Percentiles rank a stretch among this genome's conserved stretches.
phyloP scores from a whole-genome alignment of 2,113 vertebrate species.

The Salvelinus alpinus region DNA sequence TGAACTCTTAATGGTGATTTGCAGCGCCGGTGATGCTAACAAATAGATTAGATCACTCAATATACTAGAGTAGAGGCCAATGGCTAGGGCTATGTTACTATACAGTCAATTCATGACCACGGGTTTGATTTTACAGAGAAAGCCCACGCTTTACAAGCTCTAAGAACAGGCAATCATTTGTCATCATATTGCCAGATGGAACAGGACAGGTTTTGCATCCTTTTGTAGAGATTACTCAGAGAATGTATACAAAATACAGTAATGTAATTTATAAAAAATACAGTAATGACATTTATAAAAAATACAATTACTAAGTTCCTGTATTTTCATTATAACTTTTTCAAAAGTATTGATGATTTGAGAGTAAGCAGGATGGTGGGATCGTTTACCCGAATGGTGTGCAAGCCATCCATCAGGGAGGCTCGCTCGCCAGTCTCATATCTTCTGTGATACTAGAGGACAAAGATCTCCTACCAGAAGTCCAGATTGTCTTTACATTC shows the following conservation, averaged over 20 bases:
- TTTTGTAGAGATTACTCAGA: not conserved
- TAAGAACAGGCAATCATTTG: slow-evolving; percentile 2
- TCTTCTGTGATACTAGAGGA: slow-evolving; percentile 61
- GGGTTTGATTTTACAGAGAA: slow-evolving; percentile 2
- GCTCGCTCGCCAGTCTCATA: slow-evolving; percentile 56
- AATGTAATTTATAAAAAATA: too few relatives aligned
- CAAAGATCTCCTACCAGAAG: not conserved
- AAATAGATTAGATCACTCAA: not conserved
- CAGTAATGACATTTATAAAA: too few relatives aligned
- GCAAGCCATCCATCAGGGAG: slow-evolving; percentile 41
- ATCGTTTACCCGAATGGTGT: slow-evolving; percentile 1
- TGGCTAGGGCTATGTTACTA: not conserved
- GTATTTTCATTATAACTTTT: not conserved
- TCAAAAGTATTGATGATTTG: not conserved
- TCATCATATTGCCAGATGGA: slow-evolving; percentile 20
- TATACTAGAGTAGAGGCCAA: not conserved
- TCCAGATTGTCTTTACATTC: slow-evolving; percentile 60
- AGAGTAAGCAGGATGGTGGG: not conserved
- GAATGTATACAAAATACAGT: not conserved
- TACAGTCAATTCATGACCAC: not conserved
- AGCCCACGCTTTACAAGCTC: not conserved
- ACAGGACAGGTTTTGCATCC: slow-evolving; percentile 18
- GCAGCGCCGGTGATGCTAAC: not conserved
- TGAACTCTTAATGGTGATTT: not conserved
- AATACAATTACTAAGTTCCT: too few relatives aligned